These are phyloP conservation scores for Sarcophaga subvicina DNA, from an alignment of 2,888 invertebrate genomes.

Conservation along the genomic window DNA sequence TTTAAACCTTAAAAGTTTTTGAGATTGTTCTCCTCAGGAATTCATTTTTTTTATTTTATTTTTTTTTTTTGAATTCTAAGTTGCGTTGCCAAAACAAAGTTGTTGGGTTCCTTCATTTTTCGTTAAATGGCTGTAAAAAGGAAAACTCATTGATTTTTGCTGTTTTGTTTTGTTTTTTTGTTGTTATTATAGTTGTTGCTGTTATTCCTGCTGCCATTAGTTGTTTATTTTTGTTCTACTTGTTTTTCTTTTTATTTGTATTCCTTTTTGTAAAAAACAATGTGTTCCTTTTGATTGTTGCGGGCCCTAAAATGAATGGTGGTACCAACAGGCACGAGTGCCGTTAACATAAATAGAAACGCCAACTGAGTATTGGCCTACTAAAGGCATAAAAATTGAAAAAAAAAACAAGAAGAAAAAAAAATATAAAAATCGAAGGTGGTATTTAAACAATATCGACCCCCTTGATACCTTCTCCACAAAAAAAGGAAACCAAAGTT, in stretches of 20 bases:
- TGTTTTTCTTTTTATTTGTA: background rate
- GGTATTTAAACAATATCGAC: slow-evolving; percentile 1
- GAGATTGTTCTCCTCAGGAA: background rate
- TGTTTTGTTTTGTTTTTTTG: background rate
- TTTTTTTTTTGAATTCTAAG: background rate
- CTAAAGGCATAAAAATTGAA: slow-evolving; percentile 16
- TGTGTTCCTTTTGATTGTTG: background rate
- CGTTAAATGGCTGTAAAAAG: slow-evolving; percentile 7
- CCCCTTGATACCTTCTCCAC: background rate
- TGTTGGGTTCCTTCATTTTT: slow-evolving; percentile 12
- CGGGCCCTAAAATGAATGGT: slow-evolving; percentile 10
- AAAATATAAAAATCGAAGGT: background rate
- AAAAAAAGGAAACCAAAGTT: background rate
- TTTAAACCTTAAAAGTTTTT: no score
- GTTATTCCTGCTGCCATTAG: background rate
- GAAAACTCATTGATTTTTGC: slow-evolving; percentile 19
- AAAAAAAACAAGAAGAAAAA: background rate
- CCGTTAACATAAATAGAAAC: slow-evolving; percentile 61
- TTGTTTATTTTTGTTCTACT: background rate
- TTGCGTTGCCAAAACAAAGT: slow-evolving; percentile 59
- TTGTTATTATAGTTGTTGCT: background rate
- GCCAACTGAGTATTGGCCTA: slow-evolving; percentile 58
- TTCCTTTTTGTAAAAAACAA: background rate
- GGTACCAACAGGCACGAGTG: slow-evolving; percentile 59
- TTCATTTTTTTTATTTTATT: background rate